Evolutionary conservation across 2,113 vertebrate species (phyloP).

Genomic region (Sinocyclocheilus rhinocerous): DNA sequence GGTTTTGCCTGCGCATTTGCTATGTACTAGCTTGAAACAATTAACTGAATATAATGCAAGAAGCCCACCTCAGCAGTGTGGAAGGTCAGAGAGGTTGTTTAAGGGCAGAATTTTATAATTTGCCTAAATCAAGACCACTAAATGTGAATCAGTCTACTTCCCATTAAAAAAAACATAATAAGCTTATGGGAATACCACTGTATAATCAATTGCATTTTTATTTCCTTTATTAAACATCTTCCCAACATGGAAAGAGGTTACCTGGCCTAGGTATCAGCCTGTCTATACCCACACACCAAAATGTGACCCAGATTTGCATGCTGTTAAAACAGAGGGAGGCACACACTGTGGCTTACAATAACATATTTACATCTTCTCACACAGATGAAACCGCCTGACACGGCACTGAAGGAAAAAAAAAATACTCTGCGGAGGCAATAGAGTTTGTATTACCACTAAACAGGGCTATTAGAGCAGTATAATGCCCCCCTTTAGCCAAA

Average conservation of each 20-base stretch:
- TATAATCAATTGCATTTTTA: neutral
- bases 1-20: neutral
- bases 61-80: neutral
- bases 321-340: slow-evolving; percentile 66
- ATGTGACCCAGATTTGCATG: slow-evolving; percentile 70
- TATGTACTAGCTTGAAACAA: neutral
- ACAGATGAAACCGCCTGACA: slow-evolving; percentile 72
- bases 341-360: slow-evolving; percentile 57
- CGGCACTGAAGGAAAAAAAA: slow-evolving; percentile 62
- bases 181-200: neutral
- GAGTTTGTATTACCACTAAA: slow-evolving; percentile 74
- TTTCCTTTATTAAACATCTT: neutral
- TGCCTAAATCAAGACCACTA: neutral
- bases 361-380: slow-evolving; percentile 78
- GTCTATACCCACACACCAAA: slow-evolving; percentile 62
- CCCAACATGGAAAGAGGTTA: slow-evolving; percentile 10
- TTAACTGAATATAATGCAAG: neutral
- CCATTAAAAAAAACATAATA: neutral
- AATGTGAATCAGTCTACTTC: neutral
- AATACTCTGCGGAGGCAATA: slow-evolving; percentile 63
- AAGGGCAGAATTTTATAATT: neutral
- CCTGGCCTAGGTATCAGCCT: slow-evolving; percentile 36
- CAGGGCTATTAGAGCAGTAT: slow-evolving; percentile 67
- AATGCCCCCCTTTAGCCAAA: slow-evolving; percentile 27
- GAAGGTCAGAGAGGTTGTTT: neutral